Conservation (phyloP, 2,113 vertebrate genomes). For the Chascanopsetta lugubris region DNA sequence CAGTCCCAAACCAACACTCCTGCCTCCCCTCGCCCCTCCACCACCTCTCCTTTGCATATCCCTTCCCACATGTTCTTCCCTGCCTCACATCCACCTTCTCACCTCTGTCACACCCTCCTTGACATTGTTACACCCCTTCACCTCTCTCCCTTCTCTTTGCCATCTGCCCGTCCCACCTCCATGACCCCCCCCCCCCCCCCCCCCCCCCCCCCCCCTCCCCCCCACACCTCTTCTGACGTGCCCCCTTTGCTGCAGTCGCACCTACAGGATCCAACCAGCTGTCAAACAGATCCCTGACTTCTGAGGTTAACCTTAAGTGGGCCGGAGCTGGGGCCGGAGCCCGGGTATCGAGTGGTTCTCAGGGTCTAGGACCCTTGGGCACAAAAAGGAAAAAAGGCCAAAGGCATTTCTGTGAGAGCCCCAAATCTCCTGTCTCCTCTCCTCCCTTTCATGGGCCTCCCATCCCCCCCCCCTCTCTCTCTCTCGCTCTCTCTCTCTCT, state of each 20-base stretch:
- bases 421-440: slow-evolving; percentile 60
- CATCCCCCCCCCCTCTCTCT: slow-evolving; percentile 57
- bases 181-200: neutral
- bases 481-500: slow-evolving; percentile 24
- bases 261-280: slow-evolving; percentile 55
- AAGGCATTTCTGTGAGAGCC: slow-evolving; percentile 67
- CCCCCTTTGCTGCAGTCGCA: slow-evolving; percentile 42
- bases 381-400: slow-evolving; percentile 66
- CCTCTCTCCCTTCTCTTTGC: slow-evolving; percentile 20
- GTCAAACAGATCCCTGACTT: slow-evolving; percentile 61
- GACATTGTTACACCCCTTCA: slow-evolving; percentile 7
- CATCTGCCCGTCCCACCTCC: slow-evolving; percentile 23
- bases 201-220: slow-evolving; percentile 8
- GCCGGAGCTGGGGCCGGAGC: slow-evolving; percentile 55
- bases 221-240: slow-evolving; percentile 47
- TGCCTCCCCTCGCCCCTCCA: slow-evolving; percentile 2
- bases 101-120: slow-evolving; percentile 8
- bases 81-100: slow-evolving; percentile 9
- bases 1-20: slow-evolving; percentile 57
- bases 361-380: slow-evolving; percentile 62
- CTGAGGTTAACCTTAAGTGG: slow-evolving; percentile 65
- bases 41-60: slow-evolving; percentile 7
- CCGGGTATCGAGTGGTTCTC: slow-evolving; percentile 59
- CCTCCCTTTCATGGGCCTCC: slow-evolving; percentile 58
- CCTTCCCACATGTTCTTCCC: slow-evolving; percentile 6